Percentiles rank a stretch among this genome's conserved stretches.
phyloP scores from a whole-genome alignment of 1,140 invertebrate species.

The Steinernema feltiae region DNA sequence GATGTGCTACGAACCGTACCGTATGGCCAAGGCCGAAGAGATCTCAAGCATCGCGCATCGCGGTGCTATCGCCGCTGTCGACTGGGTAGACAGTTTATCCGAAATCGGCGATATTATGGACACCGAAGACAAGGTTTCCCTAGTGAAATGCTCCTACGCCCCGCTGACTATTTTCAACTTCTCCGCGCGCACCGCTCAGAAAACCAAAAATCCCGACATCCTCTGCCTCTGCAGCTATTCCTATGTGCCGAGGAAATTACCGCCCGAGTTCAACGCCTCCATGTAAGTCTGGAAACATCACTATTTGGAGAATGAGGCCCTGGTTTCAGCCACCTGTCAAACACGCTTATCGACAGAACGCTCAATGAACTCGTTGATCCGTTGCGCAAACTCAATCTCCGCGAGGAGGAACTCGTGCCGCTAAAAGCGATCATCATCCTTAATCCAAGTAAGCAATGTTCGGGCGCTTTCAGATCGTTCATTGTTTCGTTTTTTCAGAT shows the following conservation, averaged over 20 bases:
- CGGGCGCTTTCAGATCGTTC: too few species aligned
- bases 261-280: conserved; percentile 51
- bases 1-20: conserved; percentile 56
- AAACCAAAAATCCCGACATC: conserved; percentile 57
- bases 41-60: conserved; percentile 53
- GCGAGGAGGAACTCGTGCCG: conserved; percentile 56
- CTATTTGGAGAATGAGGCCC: too few species aligned
- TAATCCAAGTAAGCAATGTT: conserved; percentile 57
- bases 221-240: conserved; percentile 51
- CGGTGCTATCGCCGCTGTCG: conserved; percentile 54
- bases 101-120: conserved; percentile 51
- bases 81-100: conserved; percentile 54
- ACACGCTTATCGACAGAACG: conserved; percentile 55
- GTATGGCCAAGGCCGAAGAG: conserved; percentile 54
- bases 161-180: conserved; percentile 57
- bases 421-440: conserved; percentile 57
- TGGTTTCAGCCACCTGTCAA: conserved; percentile 56
- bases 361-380: conserved; percentile 54
- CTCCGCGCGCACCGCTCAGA: conserved; percentile 55
- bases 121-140: conserved; percentile 53
- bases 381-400: conserved; percentile 49
- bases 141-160: conserved; percentile 53
- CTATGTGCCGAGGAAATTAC: conserved; percentile 52
- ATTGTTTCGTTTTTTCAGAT: conserved; percentile 49
- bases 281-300: conserved; percentile 43